Evolutionary conservation across 2,888 invertebrate genomes (phyloP).

Genomic region (Furcula furcula): DNA sequence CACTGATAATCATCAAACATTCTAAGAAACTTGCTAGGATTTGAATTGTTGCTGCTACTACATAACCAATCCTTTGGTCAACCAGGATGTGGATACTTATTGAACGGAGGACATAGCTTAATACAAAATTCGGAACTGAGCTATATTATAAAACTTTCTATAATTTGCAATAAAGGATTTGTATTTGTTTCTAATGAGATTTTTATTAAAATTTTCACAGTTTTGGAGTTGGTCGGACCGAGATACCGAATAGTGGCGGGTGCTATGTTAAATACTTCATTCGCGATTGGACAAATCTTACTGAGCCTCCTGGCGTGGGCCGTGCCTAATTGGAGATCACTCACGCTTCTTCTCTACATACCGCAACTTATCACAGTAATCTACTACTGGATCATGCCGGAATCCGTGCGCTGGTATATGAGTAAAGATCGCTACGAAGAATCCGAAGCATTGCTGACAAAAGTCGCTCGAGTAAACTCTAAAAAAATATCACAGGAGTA

Average conservation of each 20-base stretch:
- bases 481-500: conserved; percentile 45
- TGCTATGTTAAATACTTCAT: conserved; percentile 85
- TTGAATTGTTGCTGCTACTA: no score
- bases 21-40: no score
- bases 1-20: no score
- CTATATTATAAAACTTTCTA: no score
- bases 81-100: no score
- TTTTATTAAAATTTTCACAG: no score
- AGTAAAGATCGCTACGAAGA: conserved; percentile 85
- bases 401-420: conserved; percentile 89
- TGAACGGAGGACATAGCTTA: no score
- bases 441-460: conserved; percentile 75
- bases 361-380: conserved; percentile 85
- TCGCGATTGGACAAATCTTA: conserved; percentile 86
- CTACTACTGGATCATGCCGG: conserved; percentile 86
- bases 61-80: no score
- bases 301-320: conserved; percentile 86
- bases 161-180: no score
- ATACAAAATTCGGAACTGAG: no score
- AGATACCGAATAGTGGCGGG: conserved; percentile 86
- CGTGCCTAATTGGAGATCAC: conserved; percentile 84
- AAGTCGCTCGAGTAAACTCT: neutral
- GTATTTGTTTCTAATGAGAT: no score
- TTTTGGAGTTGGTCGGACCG: conserved; percentile 88
- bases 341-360: conserved; percentile 84